Evolutionary conservation across 2,113 vertebrate species (phyloP), one percentile per base, ranked within the genome.

Genomic region (Pteruthius melanotis): DNA sequence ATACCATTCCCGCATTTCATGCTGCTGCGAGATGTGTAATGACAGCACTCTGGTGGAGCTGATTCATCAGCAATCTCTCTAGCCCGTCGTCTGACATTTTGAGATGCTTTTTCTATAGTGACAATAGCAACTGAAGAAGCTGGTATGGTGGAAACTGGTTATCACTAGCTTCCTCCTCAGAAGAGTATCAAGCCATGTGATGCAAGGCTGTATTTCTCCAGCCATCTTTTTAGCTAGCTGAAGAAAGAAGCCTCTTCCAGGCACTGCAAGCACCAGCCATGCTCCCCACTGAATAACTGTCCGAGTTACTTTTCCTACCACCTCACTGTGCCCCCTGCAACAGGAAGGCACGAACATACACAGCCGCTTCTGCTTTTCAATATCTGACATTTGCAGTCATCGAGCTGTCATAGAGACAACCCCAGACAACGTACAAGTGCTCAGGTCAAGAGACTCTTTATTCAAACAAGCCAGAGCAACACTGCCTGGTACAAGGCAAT

Each of bases 281-380:
- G 1, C 47, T 70, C 65, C 40, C 30, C 47, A 21, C 24, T 7
- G 11, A 89, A 15, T 28, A 63, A 44, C 0, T 2, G 0, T 30
- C 24, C 37, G 37, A 74, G 37, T 56, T 44, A 71, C 74, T 75
- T 47, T 11, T 44, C 21, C 70, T 17, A 31, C 35, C 33, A 42
- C 7, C 77, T 61, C 77, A 56, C 4, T 39, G 19, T 15, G 28
- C 19, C 5, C n/a, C 19, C 10, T 6, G 15, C 37, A 49, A 16
- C 37, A 37, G n/a, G 12, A 35, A 49, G 33, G 44, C 31, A 53
- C 1, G 0, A 54, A 47, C 12, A 2, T 0, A 1, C 37, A 28
- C 22, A 9, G 15, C 63, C 42, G 45, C 74, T 83, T 56, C 64
- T 84, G 53, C 66, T 78, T 56, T 61, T 42, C 59, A 31, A 2